A percentile compares a stretch with the other conserved stretches of the same genome.
These are phyloP conservation scores for Trichomycterus rosablanca DNA, from an alignment of 2,113 vertebrate species.

Conservation along the genomic window DNA sequence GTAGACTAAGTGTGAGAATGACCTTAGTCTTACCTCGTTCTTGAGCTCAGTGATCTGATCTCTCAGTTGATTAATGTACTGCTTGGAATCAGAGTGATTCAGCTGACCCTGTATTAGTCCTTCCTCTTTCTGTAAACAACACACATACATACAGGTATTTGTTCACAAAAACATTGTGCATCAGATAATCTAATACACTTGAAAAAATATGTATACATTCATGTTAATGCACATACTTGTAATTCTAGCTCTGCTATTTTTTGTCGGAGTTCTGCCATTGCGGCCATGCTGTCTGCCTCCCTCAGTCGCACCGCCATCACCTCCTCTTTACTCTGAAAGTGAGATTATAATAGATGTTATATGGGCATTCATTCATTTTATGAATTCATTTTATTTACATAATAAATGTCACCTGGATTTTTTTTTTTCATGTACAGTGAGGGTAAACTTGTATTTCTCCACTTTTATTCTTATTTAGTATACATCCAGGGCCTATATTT, in stretches of 20 bases:
- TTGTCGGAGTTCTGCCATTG: slow-evolving; percentile 87
- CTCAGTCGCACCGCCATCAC: slow-evolving; percentile 88
- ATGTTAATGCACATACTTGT: slow-evolving; percentile 67
- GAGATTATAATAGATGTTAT: neutral
- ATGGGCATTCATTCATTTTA: slow-evolving; percentile 11
- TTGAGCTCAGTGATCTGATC: slow-evolving; percentile 90
- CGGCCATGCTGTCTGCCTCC: slow-evolving; percentile 90
- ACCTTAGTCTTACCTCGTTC: slow-evolving; percentile 74
- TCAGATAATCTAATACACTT: neutral
- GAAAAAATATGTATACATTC: no score
- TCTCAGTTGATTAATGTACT: slow-evolving; percentile 85
- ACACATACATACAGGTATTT: slow-evolving; percentile 2
- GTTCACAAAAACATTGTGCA: neutral
- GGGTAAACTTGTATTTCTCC: neutral
- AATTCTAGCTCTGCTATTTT: slow-evolving; percentile 89
- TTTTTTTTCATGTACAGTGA: neutral
- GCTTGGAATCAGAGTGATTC: slow-evolving; percentile 88
- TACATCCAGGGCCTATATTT: no score
- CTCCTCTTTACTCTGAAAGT: slow-evolving; percentile 84
- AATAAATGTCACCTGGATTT: neutral
- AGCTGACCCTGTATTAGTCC: slow-evolving; percentile 88
- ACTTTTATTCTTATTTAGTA: no score
- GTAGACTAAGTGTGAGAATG: no score
- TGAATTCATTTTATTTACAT: neutral
- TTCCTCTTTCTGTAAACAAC: slow-evolving; percentile 80